A percentile compares a stretch with the other conserved stretches of the same genome.
Conservation (phyloP, 1,140 invertebrate species). For the Probaryconus sp. region DNA sequence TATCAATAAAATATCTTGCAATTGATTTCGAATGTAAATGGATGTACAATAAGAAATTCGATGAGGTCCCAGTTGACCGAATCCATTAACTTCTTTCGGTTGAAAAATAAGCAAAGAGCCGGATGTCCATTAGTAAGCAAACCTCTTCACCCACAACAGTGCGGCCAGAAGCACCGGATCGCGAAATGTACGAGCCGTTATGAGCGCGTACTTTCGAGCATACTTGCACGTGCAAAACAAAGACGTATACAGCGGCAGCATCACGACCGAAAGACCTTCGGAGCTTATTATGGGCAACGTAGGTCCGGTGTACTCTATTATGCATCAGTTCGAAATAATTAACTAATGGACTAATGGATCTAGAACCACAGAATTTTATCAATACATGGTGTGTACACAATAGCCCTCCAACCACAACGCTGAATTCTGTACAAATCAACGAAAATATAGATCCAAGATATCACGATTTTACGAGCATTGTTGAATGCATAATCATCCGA, state of each 20-base stretch:
- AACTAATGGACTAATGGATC: slow-evolving; percentile 75
- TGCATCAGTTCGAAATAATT: slow-evolving; percentile 73
- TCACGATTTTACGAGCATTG: slow-evolving; percentile 34
- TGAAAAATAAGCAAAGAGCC: slow-evolving; percentile 25
- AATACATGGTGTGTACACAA: slow-evolving; percentile 43
- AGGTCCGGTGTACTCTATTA: slow-evolving; percentile 68
- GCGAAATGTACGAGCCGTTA: slow-evolving; percentile 44
- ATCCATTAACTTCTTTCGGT: slow-evolving; percentile 37
- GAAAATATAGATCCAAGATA: slow-evolving; percentile 43
- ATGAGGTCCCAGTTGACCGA: slow-evolving; percentile 1
- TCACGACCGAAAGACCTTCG: slow-evolving; percentile 58
- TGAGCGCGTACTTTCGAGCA: slow-evolving; percentile 35
- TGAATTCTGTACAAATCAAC: slow-evolving; percentile 26
- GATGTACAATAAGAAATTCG: not conserved
- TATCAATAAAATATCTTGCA: too few relatives aligned
- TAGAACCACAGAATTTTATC: slow-evolving; percentile 59
- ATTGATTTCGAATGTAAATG: too few relatives aligned
- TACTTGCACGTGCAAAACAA: slow-evolving; percentile 52
- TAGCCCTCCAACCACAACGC: slow-evolving; percentile 21
- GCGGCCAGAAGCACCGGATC: slow-evolving; percentile 29
- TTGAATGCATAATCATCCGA: slow-evolving; percentile 15
- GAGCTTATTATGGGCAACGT: slow-evolving; percentile 63
- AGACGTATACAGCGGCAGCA: slow-evolving; percentile 51
- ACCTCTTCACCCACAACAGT: slow-evolving; percentile 43
- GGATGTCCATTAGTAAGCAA: slow-evolving; percentile 46